These are phyloP conservation scores for Unio pictorum DNA, from an alignment of 2,888 invertebrate species.

Conservation along the genomic window DNA sequence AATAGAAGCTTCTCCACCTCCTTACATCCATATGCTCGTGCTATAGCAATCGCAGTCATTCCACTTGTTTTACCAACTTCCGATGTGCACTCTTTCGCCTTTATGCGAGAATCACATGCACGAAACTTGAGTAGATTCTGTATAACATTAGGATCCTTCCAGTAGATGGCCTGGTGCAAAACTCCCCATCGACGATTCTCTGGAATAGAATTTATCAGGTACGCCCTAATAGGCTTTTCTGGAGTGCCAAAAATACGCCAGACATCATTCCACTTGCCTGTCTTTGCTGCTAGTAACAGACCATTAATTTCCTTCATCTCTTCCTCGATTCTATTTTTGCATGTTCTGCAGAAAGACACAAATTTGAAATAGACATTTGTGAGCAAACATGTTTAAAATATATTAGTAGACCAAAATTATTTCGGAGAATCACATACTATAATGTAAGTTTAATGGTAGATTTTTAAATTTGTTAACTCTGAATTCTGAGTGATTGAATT, in stretches of 20 bases:
- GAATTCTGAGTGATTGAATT: too few relatives aligned
- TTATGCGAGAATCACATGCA: constrained; percentile 3
- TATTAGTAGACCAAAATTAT: too few relatives aligned
- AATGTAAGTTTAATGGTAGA: too few relatives aligned
- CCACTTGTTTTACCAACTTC: constrained; percentile 11
- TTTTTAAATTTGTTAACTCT: too few relatives aligned
- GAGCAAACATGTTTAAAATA: too few relatives aligned
- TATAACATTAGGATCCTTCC: constrained; percentile 4
- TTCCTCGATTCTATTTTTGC: constrained; percentile 5
- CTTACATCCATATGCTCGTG: constrained; percentile 7
- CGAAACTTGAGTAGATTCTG: constrained; percentile 6
- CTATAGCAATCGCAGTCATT: constrained; percentile 12
- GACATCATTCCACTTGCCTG: constrained; percentile 11
- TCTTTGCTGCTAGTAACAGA: constrained; percentile 12
- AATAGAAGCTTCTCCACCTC: constrained; percentile 5
- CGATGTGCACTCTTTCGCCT: constrained; percentile 12
- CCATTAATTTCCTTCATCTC: constrained; percentile 5
- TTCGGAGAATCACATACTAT: too few relatives aligned
- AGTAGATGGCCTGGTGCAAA: constrained; percentile 17
- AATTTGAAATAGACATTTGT: too few relatives aligned
- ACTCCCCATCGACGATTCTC: constrained; percentile 17
- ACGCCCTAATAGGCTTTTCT: constrained; percentile 7
- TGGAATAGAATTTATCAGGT: constrained; percentile 13
- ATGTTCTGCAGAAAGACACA: background rate
- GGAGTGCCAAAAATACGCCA: constrained; percentile 11